phyloP scores from a whole-genome alignment of 2,113 vertebrate species.

The Leucoraja erinaceus region DNA sequence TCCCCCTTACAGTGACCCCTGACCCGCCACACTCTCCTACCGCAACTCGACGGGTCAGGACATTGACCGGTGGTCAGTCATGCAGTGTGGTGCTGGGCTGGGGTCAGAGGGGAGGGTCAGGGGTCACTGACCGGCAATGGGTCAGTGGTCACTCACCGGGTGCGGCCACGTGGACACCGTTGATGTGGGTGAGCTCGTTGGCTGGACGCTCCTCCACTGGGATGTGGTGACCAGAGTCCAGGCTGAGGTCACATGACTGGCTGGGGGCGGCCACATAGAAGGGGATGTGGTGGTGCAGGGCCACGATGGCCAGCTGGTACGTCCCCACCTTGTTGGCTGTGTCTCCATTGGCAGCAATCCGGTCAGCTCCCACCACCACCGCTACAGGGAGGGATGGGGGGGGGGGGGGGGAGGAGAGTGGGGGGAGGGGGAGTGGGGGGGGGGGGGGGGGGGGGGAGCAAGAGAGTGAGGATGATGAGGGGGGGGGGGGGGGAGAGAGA shows the following conservation, averaged over 20 bases:
- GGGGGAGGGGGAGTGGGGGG: no score
- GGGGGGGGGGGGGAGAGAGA: no score
- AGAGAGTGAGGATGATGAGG: no score
- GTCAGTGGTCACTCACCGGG: slow-evolving; percentile 53
- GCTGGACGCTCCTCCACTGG: slow-evolving; percentile 75
- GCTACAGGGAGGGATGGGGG: slow-evolving; percentile 50
- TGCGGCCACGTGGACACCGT: slow-evolving; percentile 68
- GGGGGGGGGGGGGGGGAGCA: no score
- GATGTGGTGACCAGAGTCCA: slow-evolving; percentile 66
- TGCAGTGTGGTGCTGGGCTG: no score
- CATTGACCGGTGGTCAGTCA: no score
- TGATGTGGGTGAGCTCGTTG: slow-evolving; percentile 72
- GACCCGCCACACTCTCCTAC: no score
- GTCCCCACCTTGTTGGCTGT: slow-evolving; percentile 88
- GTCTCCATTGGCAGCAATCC: slow-evolving; percentile 79
- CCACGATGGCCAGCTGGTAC: slow-evolving; percentile 75
- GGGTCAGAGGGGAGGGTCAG: no score
- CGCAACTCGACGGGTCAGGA: no score
- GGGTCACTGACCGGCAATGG: no score
- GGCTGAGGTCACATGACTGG: slow-evolving; percentile 72
- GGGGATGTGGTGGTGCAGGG: slow-evolving; percentile 72
- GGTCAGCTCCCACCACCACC: slow-evolving; percentile 78
- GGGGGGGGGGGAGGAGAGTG: no score
- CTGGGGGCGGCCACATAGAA: slow-evolving; percentile 85
- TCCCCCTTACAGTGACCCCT: no score